phyloP scores from a whole-genome alignment of 2,888 invertebrate genomes.

The Eudemis profundana region DNA sequence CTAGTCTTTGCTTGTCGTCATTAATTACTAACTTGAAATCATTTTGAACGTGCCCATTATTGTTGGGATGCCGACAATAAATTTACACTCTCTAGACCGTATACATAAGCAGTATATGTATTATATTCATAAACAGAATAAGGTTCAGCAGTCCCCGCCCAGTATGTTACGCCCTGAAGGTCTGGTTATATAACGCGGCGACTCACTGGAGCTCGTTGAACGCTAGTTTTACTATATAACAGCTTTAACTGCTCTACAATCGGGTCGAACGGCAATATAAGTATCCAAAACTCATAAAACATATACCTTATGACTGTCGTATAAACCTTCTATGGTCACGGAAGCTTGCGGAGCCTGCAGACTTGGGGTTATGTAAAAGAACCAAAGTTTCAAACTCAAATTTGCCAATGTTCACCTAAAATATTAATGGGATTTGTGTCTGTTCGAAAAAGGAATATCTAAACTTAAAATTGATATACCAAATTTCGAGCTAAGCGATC shows the following conservation, averaged over 20 bases:
- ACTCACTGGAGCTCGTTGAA: constrained; percentile 33
- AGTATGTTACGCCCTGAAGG: constrained; percentile 35
- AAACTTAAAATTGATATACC: no score
- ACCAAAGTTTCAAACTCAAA: no score
- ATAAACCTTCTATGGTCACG: constrained; percentile 35
- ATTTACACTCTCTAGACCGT: no score
- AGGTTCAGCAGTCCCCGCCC: constrained; percentile 29
- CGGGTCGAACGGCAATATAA: constrained; percentile 9
- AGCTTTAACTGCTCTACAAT: constrained; percentile 16
- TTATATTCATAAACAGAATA: constrained; percentile 27
- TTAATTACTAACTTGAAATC: no score
- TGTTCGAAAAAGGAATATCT: no score
- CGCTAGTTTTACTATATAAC: constrained; percentile 22
- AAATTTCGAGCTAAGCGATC: no score
- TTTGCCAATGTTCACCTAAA: no score
- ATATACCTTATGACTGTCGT: constrained; percentile 28
- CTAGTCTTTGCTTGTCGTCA: no score
- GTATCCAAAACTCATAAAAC: constrained; percentile 27
- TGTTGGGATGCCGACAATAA: no score
- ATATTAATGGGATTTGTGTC: no score
- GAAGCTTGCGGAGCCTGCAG: constrained; percentile 4
- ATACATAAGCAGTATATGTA: neutral
- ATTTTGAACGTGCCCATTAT: neutral
- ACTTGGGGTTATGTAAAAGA: neutral
- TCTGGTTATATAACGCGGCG: constrained; percentile 41